These are phyloP conservation scores for Sebastes flavidus DNA, from an alignment of 2,797 vertebrate species.

Conservation along the genomic window DNA sequence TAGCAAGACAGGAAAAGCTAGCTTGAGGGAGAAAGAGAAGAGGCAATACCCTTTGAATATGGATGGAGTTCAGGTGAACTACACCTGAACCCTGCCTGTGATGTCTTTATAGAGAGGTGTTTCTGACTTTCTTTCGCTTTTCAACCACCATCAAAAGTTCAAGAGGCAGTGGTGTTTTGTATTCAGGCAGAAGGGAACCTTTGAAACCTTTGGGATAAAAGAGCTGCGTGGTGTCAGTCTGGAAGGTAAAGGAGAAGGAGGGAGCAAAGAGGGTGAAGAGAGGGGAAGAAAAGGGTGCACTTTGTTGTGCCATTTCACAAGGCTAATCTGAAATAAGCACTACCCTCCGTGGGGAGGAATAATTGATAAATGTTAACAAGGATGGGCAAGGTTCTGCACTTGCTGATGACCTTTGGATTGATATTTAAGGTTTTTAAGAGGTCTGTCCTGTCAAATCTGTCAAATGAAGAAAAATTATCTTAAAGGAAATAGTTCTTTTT, in stretches of 20 bases:
- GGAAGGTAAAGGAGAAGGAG: constrained; percentile 77
- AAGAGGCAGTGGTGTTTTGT: constrained; percentile 84
- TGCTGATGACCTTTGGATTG: constrained; percentile 33
- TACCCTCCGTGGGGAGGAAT: constrained; percentile 39
- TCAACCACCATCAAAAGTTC: constrained; percentile 86
- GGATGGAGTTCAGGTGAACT: constrained; percentile 84
- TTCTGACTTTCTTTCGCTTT: constrained; percentile 82
- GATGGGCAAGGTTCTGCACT: constrained; percentile 22
- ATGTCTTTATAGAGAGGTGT: constrained; percentile 82
- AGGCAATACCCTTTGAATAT: constrained; percentile 74
- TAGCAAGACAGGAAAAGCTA: constrained; percentile 55
- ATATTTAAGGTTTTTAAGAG: constrained; percentile 5
- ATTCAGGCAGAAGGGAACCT: constrained; percentile 83
- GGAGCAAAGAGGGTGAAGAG: constrained; percentile 65
- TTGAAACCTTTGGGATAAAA: constrained; percentile 85
- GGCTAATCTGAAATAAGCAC: constrained; percentile 65
- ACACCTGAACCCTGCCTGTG: constrained; percentile 83
- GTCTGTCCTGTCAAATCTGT: not conserved
- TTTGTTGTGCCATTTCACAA: constrained; percentile 76
- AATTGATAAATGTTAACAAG: constrained; percentile 61
- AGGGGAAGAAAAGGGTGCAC: constrained; percentile 68
- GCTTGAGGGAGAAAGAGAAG: constrained; percentile 57
- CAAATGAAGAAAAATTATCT: not conserved
- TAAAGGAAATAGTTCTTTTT: not conserved
- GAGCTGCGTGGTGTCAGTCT: constrained; percentile 79